Conservation (phyloP, 1,140 invertebrate species). For the Drosophila pseudoobscura region DNA sequence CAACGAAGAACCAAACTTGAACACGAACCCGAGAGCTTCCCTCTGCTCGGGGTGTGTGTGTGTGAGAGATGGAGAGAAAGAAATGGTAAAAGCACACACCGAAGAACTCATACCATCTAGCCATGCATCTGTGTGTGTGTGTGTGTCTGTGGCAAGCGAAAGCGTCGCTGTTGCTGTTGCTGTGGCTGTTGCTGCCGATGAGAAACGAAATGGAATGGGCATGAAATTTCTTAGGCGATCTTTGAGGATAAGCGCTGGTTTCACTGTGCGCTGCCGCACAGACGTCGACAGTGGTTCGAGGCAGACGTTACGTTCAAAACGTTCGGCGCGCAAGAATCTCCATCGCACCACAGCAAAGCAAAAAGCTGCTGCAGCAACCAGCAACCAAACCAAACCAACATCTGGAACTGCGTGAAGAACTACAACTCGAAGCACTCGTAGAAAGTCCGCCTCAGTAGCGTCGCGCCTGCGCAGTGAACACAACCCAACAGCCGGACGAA, state of each 20-base stretch:
- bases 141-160: slow-evolving; percentile 66
- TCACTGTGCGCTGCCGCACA: slow-evolving; percentile 79
- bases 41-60: not conserved
- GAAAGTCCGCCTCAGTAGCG: slow-evolving; percentile 15
- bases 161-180: slow-evolving; percentile 49
- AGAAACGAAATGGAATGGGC: slow-evolving; percentile 78
- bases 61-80: slow-evolving; percentile 53
- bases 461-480: slow-evolving; percentile 27
- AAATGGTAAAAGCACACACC: slow-evolving; percentile 67
- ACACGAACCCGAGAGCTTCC: not conserved
- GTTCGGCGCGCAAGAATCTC: slow-evolving; percentile 74
- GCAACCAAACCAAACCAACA: not conserved
- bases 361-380: not conserved
- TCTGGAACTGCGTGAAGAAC: slow-evolving; percentile 2
- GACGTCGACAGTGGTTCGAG: slow-evolving; percentile 78
- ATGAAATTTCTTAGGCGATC: slow-evolving; percentile 81
- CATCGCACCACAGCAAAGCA: slow-evolving; percentile 1
- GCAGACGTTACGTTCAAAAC: slow-evolving; percentile 76
- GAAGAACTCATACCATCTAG: slow-evolving; percentile 25
- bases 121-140: not conserved
- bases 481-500: not conserved
- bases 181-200: slow-evolving; percentile 9
- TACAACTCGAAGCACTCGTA: slow-evolving; percentile 11
- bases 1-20: slow-evolving; percentile 78
- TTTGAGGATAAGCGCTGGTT: slow-evolving; percentile 80